Conservation (phyloP, 2,888 invertebrate genomes). For the Lasioglossum oenotherae region DNA sequence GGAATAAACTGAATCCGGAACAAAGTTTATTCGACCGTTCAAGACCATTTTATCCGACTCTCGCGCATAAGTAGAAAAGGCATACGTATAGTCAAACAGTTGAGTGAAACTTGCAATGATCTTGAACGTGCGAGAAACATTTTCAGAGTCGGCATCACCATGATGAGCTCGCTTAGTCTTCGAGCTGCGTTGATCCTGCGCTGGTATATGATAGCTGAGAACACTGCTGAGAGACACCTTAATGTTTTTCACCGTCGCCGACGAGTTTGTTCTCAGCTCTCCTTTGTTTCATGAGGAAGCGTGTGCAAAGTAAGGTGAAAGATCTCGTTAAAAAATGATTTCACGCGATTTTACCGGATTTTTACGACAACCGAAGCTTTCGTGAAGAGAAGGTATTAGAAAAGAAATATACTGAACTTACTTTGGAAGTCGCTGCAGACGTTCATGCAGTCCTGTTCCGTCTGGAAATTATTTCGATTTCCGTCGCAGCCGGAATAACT, state of each 20-base stretch:
- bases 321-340: slow-evolving; percentile 30
- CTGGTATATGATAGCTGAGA: slow-evolving; percentile 81
- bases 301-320: slow-evolving; percentile 63
- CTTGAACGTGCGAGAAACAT: not conserved
- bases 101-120: not conserved
- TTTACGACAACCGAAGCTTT: not conserved
- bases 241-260: slow-evolving; percentile 77
- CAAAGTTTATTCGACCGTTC: not conserved
- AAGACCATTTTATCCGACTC: not conserved
- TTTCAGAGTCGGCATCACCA: slow-evolving; percentile 73
- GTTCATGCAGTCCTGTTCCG: slow-evolving; percentile 89
- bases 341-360: not conserved
- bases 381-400: not conserved
- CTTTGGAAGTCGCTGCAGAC: slow-evolving; percentile 87
- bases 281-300: slow-evolving; percentile 72
- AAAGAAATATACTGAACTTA: slow-evolving; percentile 70
- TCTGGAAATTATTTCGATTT: slow-evolving; percentile 94
- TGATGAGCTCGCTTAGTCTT: slow-evolving; percentile 80
- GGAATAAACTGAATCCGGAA: not conserved
- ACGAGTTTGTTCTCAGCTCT: slow-evolving; percentile 72
- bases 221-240: slow-evolving; percentile 82
- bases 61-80: not conserved
- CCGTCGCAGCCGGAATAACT: slow-evolving; percentile 95
- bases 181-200: slow-evolving; percentile 76
- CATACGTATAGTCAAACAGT: not conserved